Evolutionary conservation across 37 sponge, comb jelly and placozoan species (phyloP), one percentile per base, ranked within the genome.

Genomic region (Dysidea cf. avara): DNA sequence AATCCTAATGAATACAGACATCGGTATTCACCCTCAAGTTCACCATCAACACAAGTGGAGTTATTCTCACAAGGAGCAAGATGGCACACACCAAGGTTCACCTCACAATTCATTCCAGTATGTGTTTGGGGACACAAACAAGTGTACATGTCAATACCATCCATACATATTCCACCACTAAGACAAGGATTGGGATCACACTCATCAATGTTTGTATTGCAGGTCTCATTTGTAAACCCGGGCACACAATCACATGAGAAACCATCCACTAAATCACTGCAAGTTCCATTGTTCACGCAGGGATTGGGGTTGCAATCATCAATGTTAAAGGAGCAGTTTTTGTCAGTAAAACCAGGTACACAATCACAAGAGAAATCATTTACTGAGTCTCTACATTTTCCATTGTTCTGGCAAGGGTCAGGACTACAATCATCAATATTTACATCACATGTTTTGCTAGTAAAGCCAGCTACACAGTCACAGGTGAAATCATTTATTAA

Each of bases 311-410:
- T n/a, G n/a, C n/a, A n/a, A n/a, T n/a, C n/a, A n/a, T n/a, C n/a
- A n/a, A n/a, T n/a, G n/a, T n/a, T n/a, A n/a, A n/a, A n/a, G n/a
- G n/a, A n/a, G 65, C 85, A 84, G 30, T 29, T 52, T 2, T 28
- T 25, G 13, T 81, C 86, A 38, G 75, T 68, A 46, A 52, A 89
- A 13, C 83, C 78, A 13, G 71, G 52, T 7, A 34, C 4, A 50
- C 88, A 87, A 2, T 26, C 39, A 37, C 85, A 84, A 2, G 22
- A 2, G 57, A 59, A 84, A 33, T 66, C 57, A 22, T 48, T 72
- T 30, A 69, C 14, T 39, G 36, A 6, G 31, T 84, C 78, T 13
- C 35, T 76, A 55, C 85, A 84, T 14, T 6, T 75, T 9, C 69
- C 76, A 18, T 26, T 37, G 56, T 79, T 79, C 67, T 56, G 60